Conservation (phyloP, 2,113 vertebrate genomes). For the Trachemys scripta region DNA sequence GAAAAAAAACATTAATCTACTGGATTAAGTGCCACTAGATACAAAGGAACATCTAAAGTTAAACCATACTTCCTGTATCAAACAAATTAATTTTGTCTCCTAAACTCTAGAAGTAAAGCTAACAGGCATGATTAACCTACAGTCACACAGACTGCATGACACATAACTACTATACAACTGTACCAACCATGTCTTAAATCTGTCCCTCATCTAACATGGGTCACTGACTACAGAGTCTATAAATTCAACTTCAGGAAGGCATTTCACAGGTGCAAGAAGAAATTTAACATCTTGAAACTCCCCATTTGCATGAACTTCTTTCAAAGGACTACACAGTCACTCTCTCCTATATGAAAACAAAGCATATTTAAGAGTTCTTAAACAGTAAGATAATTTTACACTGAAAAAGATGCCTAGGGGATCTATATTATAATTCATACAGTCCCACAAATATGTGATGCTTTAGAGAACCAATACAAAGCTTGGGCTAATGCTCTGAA, state of each 20-base stretch:
- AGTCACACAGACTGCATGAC: slow-evolving; percentile 48
- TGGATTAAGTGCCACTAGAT: slow-evolving; percentile 28
- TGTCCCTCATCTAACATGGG: slow-evolving; percentile 22
- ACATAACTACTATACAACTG: slow-evolving; percentile 40
- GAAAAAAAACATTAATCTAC: background rate
- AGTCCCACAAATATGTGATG: background rate
- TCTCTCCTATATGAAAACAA: background rate
- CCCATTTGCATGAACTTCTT: slow-evolving; percentile 29
- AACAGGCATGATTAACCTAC: slow-evolving; percentile 30
- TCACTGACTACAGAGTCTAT: slow-evolving; percentile 29
- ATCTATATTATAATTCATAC: background rate
- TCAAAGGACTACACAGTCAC: background rate
- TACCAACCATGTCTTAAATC: slow-evolving; percentile 35
- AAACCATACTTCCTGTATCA: slow-evolving; percentile 41
- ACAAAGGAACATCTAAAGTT: slow-evolving; percentile 38
- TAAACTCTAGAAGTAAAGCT: slow-evolving; percentile 39
- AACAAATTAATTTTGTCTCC: background rate
- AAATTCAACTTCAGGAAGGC: slow-evolving; percentile 42
- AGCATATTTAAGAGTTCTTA: background rate
- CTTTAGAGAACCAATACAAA: background rate
- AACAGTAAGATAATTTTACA: background rate
- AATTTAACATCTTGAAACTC: background rate
- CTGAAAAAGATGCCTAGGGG: background rate
- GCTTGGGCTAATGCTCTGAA: background rate
- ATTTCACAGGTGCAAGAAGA: slow-evolving; percentile 42